Evolutionary conservation across 2,888 invertebrate species (phyloP), one percentile per base, ranked within the genome.

Genomic region (Caenorhabditis angaria): DNA sequence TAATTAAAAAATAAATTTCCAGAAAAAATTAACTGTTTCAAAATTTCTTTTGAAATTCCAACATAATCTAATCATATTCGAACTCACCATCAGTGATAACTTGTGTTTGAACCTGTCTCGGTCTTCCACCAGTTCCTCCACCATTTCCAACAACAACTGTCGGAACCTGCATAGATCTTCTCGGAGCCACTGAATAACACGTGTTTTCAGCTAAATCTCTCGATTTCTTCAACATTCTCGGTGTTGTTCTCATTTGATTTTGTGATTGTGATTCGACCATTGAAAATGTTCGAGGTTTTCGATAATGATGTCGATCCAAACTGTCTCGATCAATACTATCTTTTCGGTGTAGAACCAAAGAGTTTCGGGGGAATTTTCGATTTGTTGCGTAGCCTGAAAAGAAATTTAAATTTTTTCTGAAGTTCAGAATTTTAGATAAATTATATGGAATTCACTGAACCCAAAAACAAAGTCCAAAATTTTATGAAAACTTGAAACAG

Each of bases 211-310:
- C 29, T n/a, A 53, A 27, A 41, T 77, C 79, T 20, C 76, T 59
- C 29, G 68, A 66, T 51, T 77, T 80, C 35, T 77, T 79, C 24
- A 79, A 35, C 70, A 75, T 79, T 29, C 79, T 27, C 18, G 79
- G 79, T 1, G 79, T 80, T 18, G 73, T 73, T 10, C 79, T 25
- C 55, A 75, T 71, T 47, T 73, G 76, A 56, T 73, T 78, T 27
- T 66, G 65, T 5, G 73, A 70, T 5, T 68, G 67, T 20, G 66
- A 51, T n/a, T 70, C 69, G n/a, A 61, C 29, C 35, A 58, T 29
- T 14, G 67, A 50, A 8, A 69, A 29, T 20, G 51, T 61, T 18
- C 69, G 51, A 2, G 67, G 61, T 20, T 65, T 62, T 25, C 66
- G 27, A 27, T 5, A 2, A 6, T 18, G 20, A 6, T 28, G 6